A percentile compares a stretch with the other conserved stretches of the same genome.
phyloP scores from a whole-genome alignment of 2,113 vertebrate species.

The Oreocharis arfaki region DNA sequence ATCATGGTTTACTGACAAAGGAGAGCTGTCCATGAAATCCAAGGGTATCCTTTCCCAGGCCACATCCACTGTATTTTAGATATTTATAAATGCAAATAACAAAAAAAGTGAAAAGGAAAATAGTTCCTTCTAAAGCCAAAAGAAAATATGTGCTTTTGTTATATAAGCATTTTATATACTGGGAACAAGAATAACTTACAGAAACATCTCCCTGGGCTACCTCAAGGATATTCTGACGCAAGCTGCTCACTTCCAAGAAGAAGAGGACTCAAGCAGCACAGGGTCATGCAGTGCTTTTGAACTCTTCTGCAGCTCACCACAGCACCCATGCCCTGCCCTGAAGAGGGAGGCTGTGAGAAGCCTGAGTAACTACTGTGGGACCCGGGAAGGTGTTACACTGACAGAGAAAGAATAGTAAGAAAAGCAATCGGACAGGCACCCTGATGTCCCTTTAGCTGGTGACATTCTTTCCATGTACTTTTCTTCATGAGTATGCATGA shows the following conservation, averaged over 20 bases:
- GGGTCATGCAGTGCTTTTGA: not conserved
- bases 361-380: not conserved
- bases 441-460: not conserved
- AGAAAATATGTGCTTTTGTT: not conserved
- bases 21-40: not conserved
- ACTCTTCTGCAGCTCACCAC: not conserved
- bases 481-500: not conserved
- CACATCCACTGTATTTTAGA: not conserved
- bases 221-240: not conserved
- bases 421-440: not conserved
- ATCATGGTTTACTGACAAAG: not conserved
- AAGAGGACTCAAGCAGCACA: not conserved
- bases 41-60: not conserved
- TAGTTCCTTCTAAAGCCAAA: not conserved
- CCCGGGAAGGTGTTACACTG: not conserved
- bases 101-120: not conserved
- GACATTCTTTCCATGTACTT: not conserved
- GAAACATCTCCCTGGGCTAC: not conserved
- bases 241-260: not conserved
- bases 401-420: not conserved
- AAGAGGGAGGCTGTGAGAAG: not conserved
- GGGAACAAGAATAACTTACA: not conserved
- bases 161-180: not conserved
- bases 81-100: not conserved
- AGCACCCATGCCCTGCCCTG: accelerated